Conservation (phyloP, 2,888 invertebrate species). For the Ptychoptera albimana region DNA sequence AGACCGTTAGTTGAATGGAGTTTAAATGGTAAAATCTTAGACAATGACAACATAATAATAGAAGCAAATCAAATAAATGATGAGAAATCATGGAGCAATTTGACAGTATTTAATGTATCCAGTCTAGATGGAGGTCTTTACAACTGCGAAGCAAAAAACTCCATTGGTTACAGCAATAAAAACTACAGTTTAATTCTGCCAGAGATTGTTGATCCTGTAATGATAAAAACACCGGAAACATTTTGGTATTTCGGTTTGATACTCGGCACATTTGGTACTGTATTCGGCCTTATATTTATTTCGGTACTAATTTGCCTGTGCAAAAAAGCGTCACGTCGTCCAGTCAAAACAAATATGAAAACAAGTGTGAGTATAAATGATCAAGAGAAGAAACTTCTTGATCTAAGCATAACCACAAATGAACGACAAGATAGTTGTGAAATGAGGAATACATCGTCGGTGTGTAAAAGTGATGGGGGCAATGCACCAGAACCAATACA, state of each 20-base stretch:
- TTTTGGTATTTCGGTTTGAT: constrained; percentile 59
- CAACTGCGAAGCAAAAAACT: constrained; percentile 40
- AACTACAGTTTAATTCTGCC: constrained; percentile 45
- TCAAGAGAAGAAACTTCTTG: constrained; percentile 73
- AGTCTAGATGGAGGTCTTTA: constrained; percentile 73
- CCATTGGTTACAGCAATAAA: constrained; percentile 32
- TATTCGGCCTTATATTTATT: constrained; percentile 41
- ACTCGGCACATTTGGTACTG: constrained; percentile 50
- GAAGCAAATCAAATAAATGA: constrained; percentile 27
- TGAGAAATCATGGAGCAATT: constrained; percentile 50
- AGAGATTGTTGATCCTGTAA: constrained; percentile 39
- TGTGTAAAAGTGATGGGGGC: constrained; percentile 31
- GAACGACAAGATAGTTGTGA: constrained; percentile 45
- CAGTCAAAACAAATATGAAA: constrained; percentile 48
- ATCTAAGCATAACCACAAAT: constrained; percentile 58
- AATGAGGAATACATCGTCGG: constrained; percentile 30
- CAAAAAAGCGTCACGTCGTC: constrained; percentile 30
- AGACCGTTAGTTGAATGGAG: constrained; percentile 72
- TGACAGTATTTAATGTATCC: constrained; percentile 68
- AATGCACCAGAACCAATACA: constrained; percentile 44
- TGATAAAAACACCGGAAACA: constrained; percentile 51
- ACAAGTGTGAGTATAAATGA: constrained; percentile 72
- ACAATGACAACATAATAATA: constrained; percentile 31
- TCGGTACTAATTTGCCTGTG: constrained; percentile 43
- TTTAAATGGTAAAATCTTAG: constrained; percentile 52